Evolutionary conservation across 2,113 vertebrate genomes (phyloP), one percentile per base, ranked within the genome.

Genomic region (Entelurus aequoreus): DNA sequence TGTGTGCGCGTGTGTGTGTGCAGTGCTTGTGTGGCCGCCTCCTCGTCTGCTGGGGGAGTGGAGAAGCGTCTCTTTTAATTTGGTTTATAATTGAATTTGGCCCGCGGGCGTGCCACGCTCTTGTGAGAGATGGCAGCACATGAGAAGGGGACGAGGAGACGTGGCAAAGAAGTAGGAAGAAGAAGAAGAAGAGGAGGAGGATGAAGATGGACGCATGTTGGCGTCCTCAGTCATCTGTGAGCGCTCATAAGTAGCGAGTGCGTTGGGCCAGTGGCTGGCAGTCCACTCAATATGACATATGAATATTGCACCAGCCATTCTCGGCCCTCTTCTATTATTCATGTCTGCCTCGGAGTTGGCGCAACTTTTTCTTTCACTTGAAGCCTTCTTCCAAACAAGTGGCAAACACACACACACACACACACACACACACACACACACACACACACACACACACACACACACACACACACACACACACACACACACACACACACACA

Each of bases 261-360:
- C 71, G 77, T 28, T 53, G 70, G 84, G 71, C 61, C 71, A 89
- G 79, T 84, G 73, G 80, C 84, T 88, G 72, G 78, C 84, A 84
- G 85, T 90, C 87, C 83, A 89, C 88, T 89, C 90, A 89, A 86
- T 90, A 90, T 90, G 79, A 87, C 84, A 79, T 86, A 90, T 91
- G 87, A 91, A 91, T 90, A 90, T 88, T 90, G 88, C 88, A 90
- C 84, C 54, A 87, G 87, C 74, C 83, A 83, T 87, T 88, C 84
- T 87, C 76, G 82, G 86, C 81, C 82, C 76, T 73, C 73, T 79
- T 90, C 79, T 84, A 90, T 90, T 85, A 89, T 89, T 90, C 84
- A 89, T 81, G 71, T 84, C 75, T 79, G 79, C 65, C 79, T 83
- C 81, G 70, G 76, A 87, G 76, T 84, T 78, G 71, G 79, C 77